Evolutionary conservation across 2,797 vertebrate genomes (phyloP), one percentile per base, ranked within the genome.

Genomic region (Onychomys leucogaster): DNA sequence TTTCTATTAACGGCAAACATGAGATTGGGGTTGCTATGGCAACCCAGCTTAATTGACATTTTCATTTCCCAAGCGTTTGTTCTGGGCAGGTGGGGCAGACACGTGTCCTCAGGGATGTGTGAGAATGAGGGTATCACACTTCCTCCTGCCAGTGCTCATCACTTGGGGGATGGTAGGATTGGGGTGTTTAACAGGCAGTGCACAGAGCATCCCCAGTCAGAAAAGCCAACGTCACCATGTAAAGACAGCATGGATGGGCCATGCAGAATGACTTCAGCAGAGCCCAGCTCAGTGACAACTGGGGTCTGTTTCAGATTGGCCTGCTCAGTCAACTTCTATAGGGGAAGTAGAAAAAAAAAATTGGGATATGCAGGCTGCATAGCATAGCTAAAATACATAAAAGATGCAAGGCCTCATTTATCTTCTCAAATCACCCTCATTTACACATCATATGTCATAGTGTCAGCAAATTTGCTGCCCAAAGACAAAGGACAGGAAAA

Each of bases 31-130:
- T 96, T 97, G 94, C 96, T 76, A 59, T 49, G 57, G 94, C 91
- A 97, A 97, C 96, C 41, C 93, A 19, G 10, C n/a, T 88, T 97
- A 95, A 97, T 76, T 92, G 97, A 95, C 96, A 92, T 95, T 94
- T 95, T 71, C 92, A 73, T 92, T 96, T 97, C 57, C 90, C 55
- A 25, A 71, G 93, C 93, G 69, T 97, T 94, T 85, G 88, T 92
- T 97, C 93, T n/a, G 81, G 94, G 67, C 91, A 94, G 94, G 96
- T 96, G 81, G 59, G 93, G 59, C 84, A 92, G 84, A 90, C 12
- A 29, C 0, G 3, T 16, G 76, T 90, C 88, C 88, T 93, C 1
- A 0, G 87, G 91, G 94, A 75, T 5, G 29, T n/a, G 61, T 23
- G 61, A 82, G 49, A n/a, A 82, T 13, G 46, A 65, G 67, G 41